Percentiles rank a stretch among this genome's conserved stretches.
phyloP scores from a whole-genome alignment of 2,888 invertebrate genomes.

The Nomada fucata region DNA sequence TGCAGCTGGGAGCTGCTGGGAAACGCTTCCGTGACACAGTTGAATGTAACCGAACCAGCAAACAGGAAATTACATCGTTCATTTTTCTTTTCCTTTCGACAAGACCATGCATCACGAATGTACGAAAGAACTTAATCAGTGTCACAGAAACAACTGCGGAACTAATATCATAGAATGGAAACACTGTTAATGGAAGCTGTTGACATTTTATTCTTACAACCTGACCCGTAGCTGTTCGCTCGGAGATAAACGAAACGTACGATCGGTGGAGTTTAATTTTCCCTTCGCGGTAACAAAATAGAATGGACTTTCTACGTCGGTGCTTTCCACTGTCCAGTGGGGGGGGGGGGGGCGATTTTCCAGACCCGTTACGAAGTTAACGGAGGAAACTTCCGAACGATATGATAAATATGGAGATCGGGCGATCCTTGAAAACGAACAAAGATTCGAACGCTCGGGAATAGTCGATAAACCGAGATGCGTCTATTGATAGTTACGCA shows the following conservation, averaged over 20 bases:
- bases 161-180: too few species aligned
- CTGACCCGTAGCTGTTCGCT: not conserved
- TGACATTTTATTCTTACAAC: not conserved
- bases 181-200: not conserved
- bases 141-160: too few species aligned
- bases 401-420: slow-evolving; percentile 78
- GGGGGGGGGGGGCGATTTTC: slow-evolving; percentile 51
- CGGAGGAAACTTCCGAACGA: slow-evolving; percentile 57
- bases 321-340: slow-evolving; percentile 20
- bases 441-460: slow-evolving; percentile 27
- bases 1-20: not conserved
- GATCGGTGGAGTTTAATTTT: slow-evolving; percentile 55
- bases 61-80: not conserved
- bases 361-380: slow-evolving; percentile 49
- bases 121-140: too few species aligned
- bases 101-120: not conserved
- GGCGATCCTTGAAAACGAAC: slow-evolving; percentile 56
- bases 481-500: not conserved
- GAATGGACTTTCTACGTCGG: slow-evolving; percentile 38
- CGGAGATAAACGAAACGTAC: not conserved
- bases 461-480: not conserved
- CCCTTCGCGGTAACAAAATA: slow-evolving; percentile 34
- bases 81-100: not conserved
- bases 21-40: not conserved
- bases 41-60: not conserved